Percentiles rank a stretch among this genome's conserved stretches.
phyloP scores from a whole-genome alignment of 2,113 vertebrate genomes.

The Oncorhynchus tshawytscha region DNA sequence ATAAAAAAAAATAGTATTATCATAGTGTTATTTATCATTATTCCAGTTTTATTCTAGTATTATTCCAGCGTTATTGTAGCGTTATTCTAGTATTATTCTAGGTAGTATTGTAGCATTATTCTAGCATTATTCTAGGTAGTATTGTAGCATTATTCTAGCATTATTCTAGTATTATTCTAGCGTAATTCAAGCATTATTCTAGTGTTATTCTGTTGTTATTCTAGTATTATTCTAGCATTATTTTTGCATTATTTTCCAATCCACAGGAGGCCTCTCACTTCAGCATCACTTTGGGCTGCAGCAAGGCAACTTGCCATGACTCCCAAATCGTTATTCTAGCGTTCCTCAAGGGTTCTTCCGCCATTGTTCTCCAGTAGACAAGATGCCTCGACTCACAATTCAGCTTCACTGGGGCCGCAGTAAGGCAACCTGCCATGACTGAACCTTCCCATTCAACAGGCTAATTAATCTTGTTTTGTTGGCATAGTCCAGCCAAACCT shows the following conservation, averaged over 20 bases:
- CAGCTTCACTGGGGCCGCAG: slow-evolving; percentile 48
- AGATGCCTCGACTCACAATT: neutral
- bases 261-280: neutral
- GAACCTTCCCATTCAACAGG: slow-evolving; percentile 64
- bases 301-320: neutral
- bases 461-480: slow-evolving; percentile 81
- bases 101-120: no score
- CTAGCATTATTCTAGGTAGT: no score
- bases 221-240: neutral
- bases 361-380: neutral
- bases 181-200: no score
- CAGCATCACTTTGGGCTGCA: neutral
- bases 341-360: neutral
- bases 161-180: no score
- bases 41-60: no score
- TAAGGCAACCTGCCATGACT: slow-evolving; percentile 59
- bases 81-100: no score
- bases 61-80: no score
- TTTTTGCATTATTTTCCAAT: neutral
- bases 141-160: no score
- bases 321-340: neutral
- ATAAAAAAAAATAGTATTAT: no score
- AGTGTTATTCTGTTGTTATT: neutral
- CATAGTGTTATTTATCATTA: no score
- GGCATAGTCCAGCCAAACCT: slow-evolving; percentile 67